phyloP scores from a whole-genome alignment of 2,113 vertebrate species.

The Lycocorax pyrrhopterus region DNA sequence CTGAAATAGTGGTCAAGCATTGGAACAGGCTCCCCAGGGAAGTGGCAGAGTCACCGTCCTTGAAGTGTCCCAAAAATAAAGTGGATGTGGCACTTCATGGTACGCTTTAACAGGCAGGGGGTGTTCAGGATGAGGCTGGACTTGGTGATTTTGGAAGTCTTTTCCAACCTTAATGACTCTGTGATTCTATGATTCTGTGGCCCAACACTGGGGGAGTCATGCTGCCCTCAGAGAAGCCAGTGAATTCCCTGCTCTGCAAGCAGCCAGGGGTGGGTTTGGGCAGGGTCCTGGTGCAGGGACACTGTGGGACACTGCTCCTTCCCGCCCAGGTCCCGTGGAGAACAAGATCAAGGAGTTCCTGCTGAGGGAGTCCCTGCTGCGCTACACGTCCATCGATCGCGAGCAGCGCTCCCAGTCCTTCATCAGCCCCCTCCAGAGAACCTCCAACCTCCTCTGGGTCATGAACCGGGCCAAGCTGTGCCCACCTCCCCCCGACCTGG shows the following conservation, averaged over 20 bases:
- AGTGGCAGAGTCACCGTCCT: neutral
- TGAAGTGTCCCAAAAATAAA: neutral
- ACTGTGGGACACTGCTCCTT: rapidly evolving
- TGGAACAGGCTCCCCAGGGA: neutral
- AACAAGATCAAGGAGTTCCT: constrained; percentile 56
- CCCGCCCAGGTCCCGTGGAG: constrained; percentile 56
- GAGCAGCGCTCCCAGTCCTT: neutral
- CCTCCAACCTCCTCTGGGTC: neutral
- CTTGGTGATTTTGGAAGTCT: neutral
- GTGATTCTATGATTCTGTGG: neutral
- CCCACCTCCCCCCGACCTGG: rapidly evolving
- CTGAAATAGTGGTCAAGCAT: neutral
- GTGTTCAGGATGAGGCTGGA: neutral
- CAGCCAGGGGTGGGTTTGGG: neutral
- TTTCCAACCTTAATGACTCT: neutral
- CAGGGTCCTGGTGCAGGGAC: neutral
- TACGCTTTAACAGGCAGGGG: neutral
- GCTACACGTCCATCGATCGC: neutral
- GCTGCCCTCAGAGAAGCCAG: neutral
- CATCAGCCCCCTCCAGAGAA: constrained; percentile 28
- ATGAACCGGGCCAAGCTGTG: neutral
- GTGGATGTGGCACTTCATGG: neutral
- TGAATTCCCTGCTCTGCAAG: neutral
- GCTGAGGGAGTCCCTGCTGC: constrained; percentile 36
- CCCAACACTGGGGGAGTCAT: neutral